Percentiles rank a stretch among this genome's conserved stretches.
phyloP scores from a whole-genome alignment of 2,888 invertebrate species.

The Philaethria dido region DNA sequence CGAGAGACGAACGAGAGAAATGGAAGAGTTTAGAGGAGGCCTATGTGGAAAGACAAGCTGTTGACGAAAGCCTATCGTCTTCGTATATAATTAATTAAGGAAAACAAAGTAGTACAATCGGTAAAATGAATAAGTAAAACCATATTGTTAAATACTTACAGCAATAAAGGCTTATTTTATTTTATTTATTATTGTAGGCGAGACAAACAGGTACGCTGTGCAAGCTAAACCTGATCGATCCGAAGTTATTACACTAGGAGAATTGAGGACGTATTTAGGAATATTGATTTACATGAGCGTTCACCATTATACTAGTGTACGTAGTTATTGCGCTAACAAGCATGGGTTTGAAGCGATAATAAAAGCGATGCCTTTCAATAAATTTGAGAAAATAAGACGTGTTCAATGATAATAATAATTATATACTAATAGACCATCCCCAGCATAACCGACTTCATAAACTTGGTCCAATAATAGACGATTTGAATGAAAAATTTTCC shows the following conservation, averaged over 20 bases:
- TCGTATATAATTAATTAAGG: too few relatives aligned
- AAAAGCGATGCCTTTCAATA: constrained; percentile 45
- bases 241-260: constrained; percentile 33
- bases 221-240: constrained; percentile 16
- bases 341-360: not conserved
- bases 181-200: constrained; percentile 38
- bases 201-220: constrained; percentile 38
- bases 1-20: too few relatives aligned
- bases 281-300: constrained; percentile 40
- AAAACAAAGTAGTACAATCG: too few relatives aligned
- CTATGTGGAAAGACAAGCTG: too few relatives aligned
- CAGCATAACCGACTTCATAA: constrained; percentile 48
- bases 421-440: constrained; percentile 46
- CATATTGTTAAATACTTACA: too few relatives aligned
- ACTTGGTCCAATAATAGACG: constrained; percentile 49
- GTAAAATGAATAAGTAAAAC: too few relatives aligned
- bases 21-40: too few relatives aligned
- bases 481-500: constrained; percentile 50
- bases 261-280: constrained; percentile 41
- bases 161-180: too few relatives aligned
- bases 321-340: constrained; percentile 43
- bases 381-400: constrained; percentile 49
- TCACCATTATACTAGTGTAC: constrained; percentile 33
- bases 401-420: constrained; percentile 48
- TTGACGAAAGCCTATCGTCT: too few relatives aligned